Evolutionary conservation across 2,888 invertebrate species (phyloP).

Genomic region (Hemicrepidius hirtus): DNA sequence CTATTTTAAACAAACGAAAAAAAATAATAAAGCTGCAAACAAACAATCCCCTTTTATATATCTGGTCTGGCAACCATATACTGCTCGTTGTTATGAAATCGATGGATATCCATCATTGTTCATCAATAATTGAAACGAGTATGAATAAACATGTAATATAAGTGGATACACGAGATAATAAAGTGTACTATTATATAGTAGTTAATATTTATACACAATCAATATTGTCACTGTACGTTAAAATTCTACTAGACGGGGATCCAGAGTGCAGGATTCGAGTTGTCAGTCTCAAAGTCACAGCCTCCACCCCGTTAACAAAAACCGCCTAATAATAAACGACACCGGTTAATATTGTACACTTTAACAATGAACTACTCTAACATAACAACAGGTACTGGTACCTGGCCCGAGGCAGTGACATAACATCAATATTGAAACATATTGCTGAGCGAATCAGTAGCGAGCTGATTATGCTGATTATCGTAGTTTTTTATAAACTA

Average conservation of each 20-base stretch:
- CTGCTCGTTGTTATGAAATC: constrained; percentile 52
- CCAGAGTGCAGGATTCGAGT: constrained; percentile 20
- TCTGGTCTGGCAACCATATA: constrained; percentile 2
- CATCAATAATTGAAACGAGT: constrained; percentile 35
- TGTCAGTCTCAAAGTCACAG: constrained; percentile 23
- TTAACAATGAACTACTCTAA: constrained; percentile 57
- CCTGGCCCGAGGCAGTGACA: constrained; percentile 61
- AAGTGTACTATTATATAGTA: constrained; percentile 39
- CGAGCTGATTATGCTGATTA: constrained; percentile 47
- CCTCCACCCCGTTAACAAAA: constrained; percentile 37
- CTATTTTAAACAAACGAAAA: too few relatives aligned
- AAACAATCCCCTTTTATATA: constrained; percentile 41
- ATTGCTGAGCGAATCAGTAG: constrained; percentile 59
- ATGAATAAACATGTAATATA: constrained; percentile 33
- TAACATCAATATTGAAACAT: constrained; percentile 58
- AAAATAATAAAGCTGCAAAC: constrained; percentile 24
- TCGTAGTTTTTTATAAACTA: constrained; percentile 11
- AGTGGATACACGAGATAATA: constrained; percentile 44
- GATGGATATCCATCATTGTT: constrained; percentile 42
- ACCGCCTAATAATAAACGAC: constrained; percentile 48
- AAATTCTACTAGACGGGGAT: constrained; percentile 39
- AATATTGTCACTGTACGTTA: constrained; percentile 53
- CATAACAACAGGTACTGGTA: constrained; percentile 59
- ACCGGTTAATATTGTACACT: constrained; percentile 49
- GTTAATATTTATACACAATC: constrained; percentile 46